phyloP scores from a whole-genome alignment of 2,113 vertebrate genomes.

The Odontophorus gujanensis region DNA sequence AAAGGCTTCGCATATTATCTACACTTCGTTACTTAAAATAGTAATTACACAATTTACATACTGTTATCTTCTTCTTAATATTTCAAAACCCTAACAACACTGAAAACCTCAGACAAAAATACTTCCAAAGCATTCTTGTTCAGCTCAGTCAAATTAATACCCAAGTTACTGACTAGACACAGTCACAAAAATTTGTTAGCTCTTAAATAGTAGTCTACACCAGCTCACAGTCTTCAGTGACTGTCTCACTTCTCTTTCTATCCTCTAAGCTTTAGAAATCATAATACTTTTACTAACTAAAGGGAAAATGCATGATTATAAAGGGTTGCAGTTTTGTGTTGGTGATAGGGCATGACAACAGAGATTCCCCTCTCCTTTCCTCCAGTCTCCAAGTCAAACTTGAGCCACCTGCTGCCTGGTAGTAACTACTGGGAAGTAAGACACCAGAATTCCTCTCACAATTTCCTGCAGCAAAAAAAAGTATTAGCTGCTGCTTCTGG shows the following conservation, averaged over 20 bases:
- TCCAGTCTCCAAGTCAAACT: not conserved
- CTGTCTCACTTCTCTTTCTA: not conserved
- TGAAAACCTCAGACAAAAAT: not conserved
- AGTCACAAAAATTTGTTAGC: not conserved
- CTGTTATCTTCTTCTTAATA: not conserved
- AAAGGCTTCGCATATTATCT: not conserved
- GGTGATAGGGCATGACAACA: not conserved
- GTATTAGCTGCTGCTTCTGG: not conserved
- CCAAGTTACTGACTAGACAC: not conserved
- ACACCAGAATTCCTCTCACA: not conserved
- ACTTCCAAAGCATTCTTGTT: not conserved
- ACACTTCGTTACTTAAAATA: not conserved
- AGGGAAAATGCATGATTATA: not conserved
- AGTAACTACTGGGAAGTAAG: not conserved
- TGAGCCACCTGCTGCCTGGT: not conserved
- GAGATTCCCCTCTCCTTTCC: not conserved
- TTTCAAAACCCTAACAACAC: not conserved
- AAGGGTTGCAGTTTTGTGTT: not conserved
- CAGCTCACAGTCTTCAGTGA: not conserved
- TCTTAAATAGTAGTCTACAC: not conserved
- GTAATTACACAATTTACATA: not conserved
- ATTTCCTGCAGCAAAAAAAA: not conserved
- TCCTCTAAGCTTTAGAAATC: not conserved
- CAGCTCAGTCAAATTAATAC: not conserved
- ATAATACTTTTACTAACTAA: not conserved